Percentiles rank a stretch among this genome's conserved stretches.
Evolutionary conservation across 2,888 invertebrate genomes (phyloP).

Genomic region (Leuctra nigra): DNA sequence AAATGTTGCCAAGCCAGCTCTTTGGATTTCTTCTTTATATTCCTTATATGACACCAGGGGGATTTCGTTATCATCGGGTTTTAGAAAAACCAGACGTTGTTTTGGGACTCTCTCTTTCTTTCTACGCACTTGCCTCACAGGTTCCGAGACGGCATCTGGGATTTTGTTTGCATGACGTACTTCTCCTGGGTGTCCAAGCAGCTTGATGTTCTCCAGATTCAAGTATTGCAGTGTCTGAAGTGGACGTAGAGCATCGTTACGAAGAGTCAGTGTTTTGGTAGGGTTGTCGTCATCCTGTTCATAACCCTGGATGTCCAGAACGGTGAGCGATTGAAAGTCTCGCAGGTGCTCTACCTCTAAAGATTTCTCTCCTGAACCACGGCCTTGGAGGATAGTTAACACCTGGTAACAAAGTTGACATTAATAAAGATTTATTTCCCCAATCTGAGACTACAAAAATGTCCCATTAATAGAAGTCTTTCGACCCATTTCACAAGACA

Average conservation of each 20-base stretch:
- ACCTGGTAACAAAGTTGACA: too few species aligned
- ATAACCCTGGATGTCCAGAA: conserved; percentile 54
- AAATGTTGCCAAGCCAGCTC: conserved; percentile 42
- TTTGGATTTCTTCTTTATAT: conserved; percentile 49
- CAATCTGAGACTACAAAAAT: not conserved
- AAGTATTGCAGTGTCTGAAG: conserved; percentile 41
- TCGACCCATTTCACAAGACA: too few species aligned
- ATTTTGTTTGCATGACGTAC: too few species aligned
- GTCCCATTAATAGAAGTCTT: too few species aligned
- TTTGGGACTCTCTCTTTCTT: too few species aligned
- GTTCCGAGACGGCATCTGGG: too few species aligned
- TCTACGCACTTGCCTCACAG: too few species aligned
- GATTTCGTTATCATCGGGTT: conserved; percentile 35
- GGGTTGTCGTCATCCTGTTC: conserved; percentile 30
- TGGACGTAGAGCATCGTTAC: conserved; percentile 36
- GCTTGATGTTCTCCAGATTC: conserved; percentile 46
- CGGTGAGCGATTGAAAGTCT: conserved; percentile 46
- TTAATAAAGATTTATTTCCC: too few species aligned
- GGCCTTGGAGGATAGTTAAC: conserved; percentile 51
- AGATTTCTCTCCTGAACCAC: conserved; percentile 43
- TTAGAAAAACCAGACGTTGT: conserved; percentile 24
- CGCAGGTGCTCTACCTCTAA: conserved; percentile 43
- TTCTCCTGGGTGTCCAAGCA: conserved; percentile 35
- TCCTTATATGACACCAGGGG: conserved; percentile 57
- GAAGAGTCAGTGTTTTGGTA: conserved; percentile 26